Evolutionary conservation across 2,888 invertebrate genomes (phyloP), one percentile per base, ranked within the genome.

Genomic region (Operophtera brumata): DNA sequence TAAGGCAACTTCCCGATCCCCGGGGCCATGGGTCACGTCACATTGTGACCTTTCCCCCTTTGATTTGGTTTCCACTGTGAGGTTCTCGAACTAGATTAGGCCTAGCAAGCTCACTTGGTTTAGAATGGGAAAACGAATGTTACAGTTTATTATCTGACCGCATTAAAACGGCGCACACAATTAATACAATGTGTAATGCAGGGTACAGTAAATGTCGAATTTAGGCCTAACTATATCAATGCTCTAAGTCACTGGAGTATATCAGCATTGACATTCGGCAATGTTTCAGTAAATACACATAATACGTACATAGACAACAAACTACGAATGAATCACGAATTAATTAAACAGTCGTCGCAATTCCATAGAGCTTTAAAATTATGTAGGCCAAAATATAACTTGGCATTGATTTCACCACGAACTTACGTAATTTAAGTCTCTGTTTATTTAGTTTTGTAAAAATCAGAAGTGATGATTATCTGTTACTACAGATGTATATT

Each of bases 51-150:
- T 94, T 94, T 85, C 92, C 92, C 40, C 92, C 92, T 92, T 93
- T 93, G 94, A 94, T 94, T 94, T 94, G 94, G 94, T 94, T 94
- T 94, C 93, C 94, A 94, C 92, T 93, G 80, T 91, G 90, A 92
- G 92, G 90, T 91, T 91, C 86, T 91, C 90, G 82, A 91, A 91
- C 91, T 90, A 86, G 78, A 68, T 73, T 67, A 80, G 77, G 77
- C 81, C 80, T 83, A 80, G 73, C 73, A 77, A 78, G 80, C 83
- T 84, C 76, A 69, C 74, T 73, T 68, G 36, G 45, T 42, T 43
- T 47, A 66, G 74, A 72, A 64, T 80, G 81, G 80, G 79, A 84
- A 84, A 80, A 86, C 79, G 80, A 80, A 73, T 71, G 65, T 65
- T 67, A 14, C 26, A 34, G 57, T 66, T 66, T 61, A 54, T 63